Evolutionary conservation across 2,797 vertebrate genomes (phyloP).

Genomic region (Moxostoma hubbsi): DNA sequence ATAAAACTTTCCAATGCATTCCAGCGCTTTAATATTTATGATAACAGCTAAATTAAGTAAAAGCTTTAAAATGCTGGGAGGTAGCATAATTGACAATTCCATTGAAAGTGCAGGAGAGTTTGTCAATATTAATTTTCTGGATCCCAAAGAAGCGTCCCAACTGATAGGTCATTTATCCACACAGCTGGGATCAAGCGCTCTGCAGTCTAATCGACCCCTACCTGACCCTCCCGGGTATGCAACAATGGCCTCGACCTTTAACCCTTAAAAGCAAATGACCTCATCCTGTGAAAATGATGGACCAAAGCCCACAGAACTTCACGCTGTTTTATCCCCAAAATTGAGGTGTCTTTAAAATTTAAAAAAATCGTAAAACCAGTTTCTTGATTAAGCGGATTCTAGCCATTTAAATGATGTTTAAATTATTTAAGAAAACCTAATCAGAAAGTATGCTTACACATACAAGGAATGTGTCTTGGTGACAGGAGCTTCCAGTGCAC

Average conservation of each 20-base stretch:
- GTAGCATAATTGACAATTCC: slow-evolving; percentile 82
- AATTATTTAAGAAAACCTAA: too few relatives aligned
- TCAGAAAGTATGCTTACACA: too few relatives aligned
- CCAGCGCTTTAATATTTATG: slow-evolving; percentile 75
- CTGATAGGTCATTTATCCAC: slow-evolving; percentile 81
- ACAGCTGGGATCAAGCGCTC: slow-evolving; percentile 73
- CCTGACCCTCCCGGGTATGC: slow-evolving; percentile 69
- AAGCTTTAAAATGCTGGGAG: slow-evolving; percentile 83
- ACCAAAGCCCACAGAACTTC: slow-evolving; percentile 15
- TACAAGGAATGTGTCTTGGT: too few relatives aligned
- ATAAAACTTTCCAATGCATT: slow-evolving; percentile 64
- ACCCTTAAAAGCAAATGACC: slow-evolving; percentile 64
- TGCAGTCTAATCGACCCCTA: slow-evolving; percentile 74
- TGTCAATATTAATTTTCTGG: slow-evolving; percentile 87
- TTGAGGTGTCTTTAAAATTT: slow-evolving; percentile 7
- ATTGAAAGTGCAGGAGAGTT: slow-evolving; percentile 81
- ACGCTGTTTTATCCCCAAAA: slow-evolving; percentile 4
- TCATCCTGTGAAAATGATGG: slow-evolving; percentile 56
- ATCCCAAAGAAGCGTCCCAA: slow-evolving; percentile 80
- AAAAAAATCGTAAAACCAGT: too few relatives aligned
- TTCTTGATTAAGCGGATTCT: too few relatives aligned
- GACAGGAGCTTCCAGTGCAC: too few relatives aligned
- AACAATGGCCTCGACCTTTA: slow-evolving; percentile 68
- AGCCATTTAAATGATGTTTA: too few relatives aligned
- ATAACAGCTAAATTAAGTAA: slow-evolving; percentile 83